phyloP scores from a whole-genome alignment of 35 echinoderm and acorn worm species.

The Hemicentrotus pulcherrimus region DNA sequence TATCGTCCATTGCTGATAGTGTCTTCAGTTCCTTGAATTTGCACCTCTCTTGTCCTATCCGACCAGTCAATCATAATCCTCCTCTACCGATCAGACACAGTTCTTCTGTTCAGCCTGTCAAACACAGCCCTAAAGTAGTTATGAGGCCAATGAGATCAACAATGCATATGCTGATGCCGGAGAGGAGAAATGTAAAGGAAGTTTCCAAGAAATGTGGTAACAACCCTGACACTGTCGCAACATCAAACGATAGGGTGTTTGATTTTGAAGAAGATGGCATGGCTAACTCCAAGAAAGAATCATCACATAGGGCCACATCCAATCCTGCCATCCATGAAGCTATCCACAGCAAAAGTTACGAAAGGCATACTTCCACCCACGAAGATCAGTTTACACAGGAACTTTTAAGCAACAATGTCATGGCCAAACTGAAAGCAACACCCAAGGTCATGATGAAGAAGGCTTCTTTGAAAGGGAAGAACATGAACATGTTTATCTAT shows the following conservation, averaged over 20 bases:
- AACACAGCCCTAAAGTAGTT: neutral
- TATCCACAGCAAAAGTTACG: neutral
- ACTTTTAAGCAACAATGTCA: neutral
- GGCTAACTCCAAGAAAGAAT: neutral
- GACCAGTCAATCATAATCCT: neutral
- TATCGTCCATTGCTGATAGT: neutral
- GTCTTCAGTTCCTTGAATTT: neutral
- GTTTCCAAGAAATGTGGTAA: neutral
- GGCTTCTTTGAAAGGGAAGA: neutral
- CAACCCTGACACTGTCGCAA: neutral
- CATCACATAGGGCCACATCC: neutral
- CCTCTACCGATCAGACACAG: neutral
- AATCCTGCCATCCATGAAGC: neutral
- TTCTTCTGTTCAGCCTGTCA: neutral
- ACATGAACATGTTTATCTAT: neutral
- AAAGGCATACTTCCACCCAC: neutral
- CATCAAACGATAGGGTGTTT: neutral
- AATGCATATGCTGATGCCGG: neutral
- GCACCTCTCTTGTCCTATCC: neutral
- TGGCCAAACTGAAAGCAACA: neutral
- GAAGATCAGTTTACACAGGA: neutral
- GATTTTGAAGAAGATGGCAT: neutral
- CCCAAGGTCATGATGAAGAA: neutral
- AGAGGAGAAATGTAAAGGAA: neutral
- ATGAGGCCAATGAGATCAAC: neutral